A percentile compares a stretch with the other conserved stretches of the same genome.
phyloP scores from a whole-genome alignment of 2,888 invertebrate genomes.

The Parnassius smintheus region DNA sequence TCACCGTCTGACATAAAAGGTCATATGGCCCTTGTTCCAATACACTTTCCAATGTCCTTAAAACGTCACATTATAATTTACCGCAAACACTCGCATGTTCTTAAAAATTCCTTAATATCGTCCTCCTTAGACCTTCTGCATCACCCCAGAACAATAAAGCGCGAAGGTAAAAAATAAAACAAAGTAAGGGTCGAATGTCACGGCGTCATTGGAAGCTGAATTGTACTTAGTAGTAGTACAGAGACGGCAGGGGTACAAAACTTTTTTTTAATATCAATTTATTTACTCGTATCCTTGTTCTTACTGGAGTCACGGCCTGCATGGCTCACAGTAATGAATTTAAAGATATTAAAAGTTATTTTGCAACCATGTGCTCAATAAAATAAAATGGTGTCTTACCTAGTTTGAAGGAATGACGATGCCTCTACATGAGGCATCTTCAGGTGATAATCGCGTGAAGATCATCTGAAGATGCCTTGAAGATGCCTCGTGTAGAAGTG shows the following conservation, averaged over 20 bases:
- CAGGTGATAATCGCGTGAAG: too few species aligned
- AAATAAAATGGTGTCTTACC: too few species aligned
- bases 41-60: constrained; percentile 21
- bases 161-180: constrained; percentile 56
- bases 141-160: constrained; percentile 55
- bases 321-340: too few species aligned
- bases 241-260: constrained; percentile 38
- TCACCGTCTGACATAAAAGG: constrained; percentile 10
- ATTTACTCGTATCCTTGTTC: too few species aligned
- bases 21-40: constrained; percentile 8
- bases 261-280: background rate
- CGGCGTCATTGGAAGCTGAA: constrained; percentile 46
- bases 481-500: too few species aligned
- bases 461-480: too few species aligned
- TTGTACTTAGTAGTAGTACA: constrained; percentile 51
- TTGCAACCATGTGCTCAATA: too few species aligned
- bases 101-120: constrained; percentile 13
- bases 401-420: too few species aligned
- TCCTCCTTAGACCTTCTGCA: constrained; percentile 18
- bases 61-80: constrained; percentile 23
- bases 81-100: constrained; percentile 21
- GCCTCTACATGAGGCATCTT: too few species aligned
- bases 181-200: constrained; percentile 56
- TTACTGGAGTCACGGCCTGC: too few species aligned
- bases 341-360: too few species aligned